Percentiles rank a stretch among this genome's conserved stretches.
Conservation (phyloP, 2,113 vertebrate genomes). For the Sylvietta virens region DNA sequence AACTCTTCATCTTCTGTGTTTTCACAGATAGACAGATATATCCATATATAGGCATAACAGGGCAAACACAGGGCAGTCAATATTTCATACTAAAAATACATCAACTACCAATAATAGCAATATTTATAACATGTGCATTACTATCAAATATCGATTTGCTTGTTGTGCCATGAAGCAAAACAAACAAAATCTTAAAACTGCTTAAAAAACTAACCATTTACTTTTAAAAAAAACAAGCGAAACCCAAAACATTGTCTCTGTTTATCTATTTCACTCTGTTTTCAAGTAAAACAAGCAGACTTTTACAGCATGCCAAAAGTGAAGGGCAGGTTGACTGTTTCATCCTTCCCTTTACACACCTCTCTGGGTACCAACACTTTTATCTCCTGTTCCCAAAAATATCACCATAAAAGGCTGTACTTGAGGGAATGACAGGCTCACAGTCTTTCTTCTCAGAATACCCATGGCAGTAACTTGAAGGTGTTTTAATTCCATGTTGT, state of each 20-base stretch:
- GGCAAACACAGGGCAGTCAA: neutral
- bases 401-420: constrained; percentile 27
- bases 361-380: constrained; percentile 20
- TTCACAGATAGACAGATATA: neutral
- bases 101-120: neutral
- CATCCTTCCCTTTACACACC: neutral
- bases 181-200: neutral
- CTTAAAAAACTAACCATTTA: neutral
- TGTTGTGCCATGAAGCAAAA: neutral
- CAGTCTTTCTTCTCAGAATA: constrained; percentile 51
- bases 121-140: neutral
- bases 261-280: neutral
- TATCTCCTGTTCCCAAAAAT: constrained; percentile 6
- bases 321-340: neutral
- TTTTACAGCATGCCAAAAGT: neutral
- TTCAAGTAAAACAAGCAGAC: neutral
- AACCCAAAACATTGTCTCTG: neutral
- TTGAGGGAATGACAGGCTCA: constrained; percentile 39
- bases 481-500: constrained; percentile 64
- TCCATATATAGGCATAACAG: neutral
- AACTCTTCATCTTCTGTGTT: neutral
- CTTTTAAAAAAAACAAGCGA: neutral
- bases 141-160: neutral
- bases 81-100: constrained; percentile 36
- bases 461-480: constrained; percentile 45